Base-by-base conservation (phyloP, 2,888 invertebrate genomes). In the Petrophora chlorosata region DNA sequence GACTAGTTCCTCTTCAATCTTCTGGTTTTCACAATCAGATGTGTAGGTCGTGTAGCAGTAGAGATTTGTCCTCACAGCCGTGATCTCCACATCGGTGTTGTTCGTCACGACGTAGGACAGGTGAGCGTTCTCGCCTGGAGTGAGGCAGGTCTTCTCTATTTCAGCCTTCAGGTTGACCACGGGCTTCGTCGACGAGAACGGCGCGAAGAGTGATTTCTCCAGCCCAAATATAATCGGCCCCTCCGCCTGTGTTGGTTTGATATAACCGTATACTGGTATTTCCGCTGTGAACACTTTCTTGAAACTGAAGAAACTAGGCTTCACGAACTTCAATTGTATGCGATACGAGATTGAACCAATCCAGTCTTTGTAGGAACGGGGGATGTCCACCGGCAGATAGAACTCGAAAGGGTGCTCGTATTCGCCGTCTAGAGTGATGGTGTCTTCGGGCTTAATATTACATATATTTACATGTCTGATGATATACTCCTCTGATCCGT, bases 331-430 rank as follows among this genome's bases (percentile, higher is more conserved):
- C 0, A 60, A n/a, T 23, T 38, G 26, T 8, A 57, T 10, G 2
- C 10, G 14, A 17, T 57, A 57, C 1, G 26, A 34, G 10, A 63
- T 61, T 0, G 41, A 43, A 25, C 58, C 48, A 1, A 8, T 38
- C 0, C 2, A 1, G 28, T 44, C 53, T 16, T 53, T 33, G 41
- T 53, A 56, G 3, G 59, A 48, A 4, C 59, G 38, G 2, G 56
- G 59, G 7, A 59, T 51, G 29, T 53, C 16, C 13, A 54, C 36
- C 7, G 63, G 63, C 8, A 59, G 34, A 5, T 39, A 45, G 17
- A 60, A 59, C 3, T 49, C 16, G 26, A 55, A 61, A 9, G 61
- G 51, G 32, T 52, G 28, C 25, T 56, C 51, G 34, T 60, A 58
- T 2, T 43, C 16, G 7, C 53, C 54, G 3, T 17, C 30, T 3